phyloP scores from a whole-genome alignment of 2,797 vertebrate species.

The Sylvia borin region DNA sequence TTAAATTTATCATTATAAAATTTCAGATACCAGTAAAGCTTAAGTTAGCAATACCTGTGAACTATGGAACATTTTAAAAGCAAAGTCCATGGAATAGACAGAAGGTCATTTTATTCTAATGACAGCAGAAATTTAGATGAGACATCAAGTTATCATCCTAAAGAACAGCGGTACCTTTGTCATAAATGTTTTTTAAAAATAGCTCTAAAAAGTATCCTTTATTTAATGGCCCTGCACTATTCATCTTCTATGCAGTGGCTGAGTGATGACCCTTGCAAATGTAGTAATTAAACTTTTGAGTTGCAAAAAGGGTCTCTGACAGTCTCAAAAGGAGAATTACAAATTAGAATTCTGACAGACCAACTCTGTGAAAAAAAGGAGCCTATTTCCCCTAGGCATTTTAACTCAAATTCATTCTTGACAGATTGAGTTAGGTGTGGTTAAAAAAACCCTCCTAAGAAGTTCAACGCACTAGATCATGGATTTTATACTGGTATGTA shows the following conservation, averaged over 20 bases:
- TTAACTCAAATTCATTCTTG: not conserved
- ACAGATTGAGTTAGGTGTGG: not conserved
- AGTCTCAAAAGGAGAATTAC: slow-evolving; percentile 41
- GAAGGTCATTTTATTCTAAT: slow-evolving; percentile 24
- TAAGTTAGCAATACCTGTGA: not conserved
- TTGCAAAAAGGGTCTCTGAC: slow-evolving; percentile 14
- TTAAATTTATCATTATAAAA: not conserved
- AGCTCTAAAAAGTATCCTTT: slow-evolving; percentile 19
- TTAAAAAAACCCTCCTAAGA: not conserved
- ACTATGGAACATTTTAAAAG: not conserved
- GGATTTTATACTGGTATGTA: not conserved
- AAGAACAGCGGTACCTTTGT: slow-evolving; percentile 39
- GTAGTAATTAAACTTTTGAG: slow-evolving; percentile 58
- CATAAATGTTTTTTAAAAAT: slow-evolving; percentile 11
- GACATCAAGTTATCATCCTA: not conserved
- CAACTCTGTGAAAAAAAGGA: not conserved
- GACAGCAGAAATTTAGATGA: slow-evolving; percentile 30
- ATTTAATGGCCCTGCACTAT: slow-evolving; percentile 27
- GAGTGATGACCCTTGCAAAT: slow-evolving; percentile 30
- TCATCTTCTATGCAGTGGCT: slow-evolving; percentile 13
- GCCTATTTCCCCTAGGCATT: not conserved
- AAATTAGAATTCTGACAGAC: slow-evolving; percentile 27
- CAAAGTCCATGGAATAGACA: not conserved
- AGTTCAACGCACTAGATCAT: not conserved
- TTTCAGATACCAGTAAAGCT: not conserved